phyloP scores from a whole-genome alignment of 2,797 vertebrate genomes.

The Apodemus agrarius region DNA sequence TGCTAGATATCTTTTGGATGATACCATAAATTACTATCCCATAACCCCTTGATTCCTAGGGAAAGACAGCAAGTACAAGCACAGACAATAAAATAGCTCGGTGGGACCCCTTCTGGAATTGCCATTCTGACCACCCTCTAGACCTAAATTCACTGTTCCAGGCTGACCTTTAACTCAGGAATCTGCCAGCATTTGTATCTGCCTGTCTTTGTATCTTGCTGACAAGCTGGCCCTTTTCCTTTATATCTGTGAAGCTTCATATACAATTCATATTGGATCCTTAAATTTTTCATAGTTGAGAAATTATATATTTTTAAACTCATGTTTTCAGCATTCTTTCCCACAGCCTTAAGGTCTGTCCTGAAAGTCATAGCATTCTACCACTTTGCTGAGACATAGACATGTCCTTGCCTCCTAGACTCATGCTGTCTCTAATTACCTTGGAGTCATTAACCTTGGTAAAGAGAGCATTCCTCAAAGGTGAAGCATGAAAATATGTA shows the following conservation, averaged over 20 bases:
- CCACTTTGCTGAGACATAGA: neutral
- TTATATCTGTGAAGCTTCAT: neutral
- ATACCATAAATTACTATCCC: neutral
- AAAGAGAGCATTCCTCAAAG: neutral
- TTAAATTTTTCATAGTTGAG: neutral
- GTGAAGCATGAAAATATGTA: neutral
- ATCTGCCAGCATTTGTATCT: neutral
- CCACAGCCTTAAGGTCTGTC: neutral
- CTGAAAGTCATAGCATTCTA: neutral
- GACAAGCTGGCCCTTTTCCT: neutral
- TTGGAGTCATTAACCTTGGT: neutral
- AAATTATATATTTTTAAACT: neutral
- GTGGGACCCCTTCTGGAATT: neutral
- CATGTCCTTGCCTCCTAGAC: neutral
- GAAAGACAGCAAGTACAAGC: neutral
- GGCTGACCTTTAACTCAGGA: neutral
- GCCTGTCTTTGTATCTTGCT: neutral
- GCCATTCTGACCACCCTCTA: neutral
- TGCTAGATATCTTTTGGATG: neutral
- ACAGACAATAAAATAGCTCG: neutral
- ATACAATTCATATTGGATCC: neutral
- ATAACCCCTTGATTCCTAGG: neutral
- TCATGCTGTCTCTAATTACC: neutral
- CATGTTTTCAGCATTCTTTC: neutral
- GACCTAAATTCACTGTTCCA: neutral